Evolutionary conservation across 1,140 invertebrate genomes (phyloP).

Genomic region (Stenopsyche tienmushanensis): DNA sequence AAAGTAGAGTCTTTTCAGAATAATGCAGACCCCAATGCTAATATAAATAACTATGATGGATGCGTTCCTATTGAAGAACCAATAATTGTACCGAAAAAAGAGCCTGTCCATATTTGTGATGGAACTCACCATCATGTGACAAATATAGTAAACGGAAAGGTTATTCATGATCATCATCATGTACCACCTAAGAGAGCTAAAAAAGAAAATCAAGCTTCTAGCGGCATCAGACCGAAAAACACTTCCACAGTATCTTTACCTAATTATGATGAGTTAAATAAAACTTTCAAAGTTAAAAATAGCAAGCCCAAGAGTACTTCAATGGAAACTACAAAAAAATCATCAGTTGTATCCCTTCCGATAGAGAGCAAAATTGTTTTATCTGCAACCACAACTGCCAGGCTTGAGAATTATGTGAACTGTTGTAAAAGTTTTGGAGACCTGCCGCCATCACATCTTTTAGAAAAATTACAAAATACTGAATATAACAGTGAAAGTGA

Average conservation of each 20-base stretch:
- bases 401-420: constrained; percentile 45
- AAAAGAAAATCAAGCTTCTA: constrained; percentile 30
- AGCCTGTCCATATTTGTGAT: constrained; percentile 38
- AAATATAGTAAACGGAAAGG: constrained; percentile 31
- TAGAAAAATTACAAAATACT: constrained; percentile 42
- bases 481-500: constrained; percentile 40
- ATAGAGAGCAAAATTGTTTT: constrained; percentile 37
- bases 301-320: constrained; percentile 17
- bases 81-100: constrained; percentile 39
- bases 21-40: not conserved
- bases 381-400: constrained; percentile 41
- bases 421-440: constrained; percentile 42
- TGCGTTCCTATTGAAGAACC: constrained; percentile 36
- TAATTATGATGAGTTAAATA: constrained; percentile 50
- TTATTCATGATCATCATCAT: constrained; percentile 26
- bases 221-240: constrained; percentile 47
- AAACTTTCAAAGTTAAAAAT: constrained; percentile 24
- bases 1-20: not conserved
- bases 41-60: constrained; percentile 4
- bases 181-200: not conserved
- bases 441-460: constrained; percentile 42
- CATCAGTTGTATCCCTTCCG: constrained; percentile 33
- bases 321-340: constrained; percentile 36
- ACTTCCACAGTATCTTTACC: constrained; percentile 52
- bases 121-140: constrained; percentile 37